Conservation (phyloP, 2,888 invertebrate genomes). For the Aleiodes alternator region DNA sequence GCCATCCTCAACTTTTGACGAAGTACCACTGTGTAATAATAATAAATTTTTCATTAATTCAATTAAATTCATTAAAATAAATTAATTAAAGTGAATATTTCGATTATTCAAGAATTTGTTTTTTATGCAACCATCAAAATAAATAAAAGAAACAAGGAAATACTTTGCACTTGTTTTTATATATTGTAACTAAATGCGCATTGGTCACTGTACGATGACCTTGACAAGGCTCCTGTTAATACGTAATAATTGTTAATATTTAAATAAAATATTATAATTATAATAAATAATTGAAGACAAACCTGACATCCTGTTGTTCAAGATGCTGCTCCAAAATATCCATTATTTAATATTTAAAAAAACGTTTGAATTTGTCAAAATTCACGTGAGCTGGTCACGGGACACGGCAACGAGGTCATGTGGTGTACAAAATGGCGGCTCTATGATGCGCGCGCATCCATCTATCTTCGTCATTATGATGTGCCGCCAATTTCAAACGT, state of each 20-base stretch:
- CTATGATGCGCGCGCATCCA: constrained; percentile 57
- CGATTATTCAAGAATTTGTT: too few species aligned
- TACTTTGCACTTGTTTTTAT: constrained; percentile 7
- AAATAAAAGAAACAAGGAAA: constrained; percentile 26
- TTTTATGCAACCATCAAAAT: background rate
- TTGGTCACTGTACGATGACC: constrained; percentile 69
- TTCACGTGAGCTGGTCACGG: constrained; percentile 76
- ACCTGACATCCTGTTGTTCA: constrained; percentile 73
- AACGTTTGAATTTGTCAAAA: constrained; percentile 74
- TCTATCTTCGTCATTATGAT: background rate
- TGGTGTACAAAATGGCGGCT: constrained; percentile 73
- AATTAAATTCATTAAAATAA: constrained; percentile 13
- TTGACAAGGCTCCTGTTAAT: constrained; percentile 66
- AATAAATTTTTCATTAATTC: background rate
- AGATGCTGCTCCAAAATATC: constrained; percentile 74
- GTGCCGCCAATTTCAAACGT: too few species aligned
- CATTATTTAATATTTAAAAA: constrained; percentile 67
- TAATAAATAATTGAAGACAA: constrained; percentile 51
- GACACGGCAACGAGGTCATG: constrained; percentile 76
- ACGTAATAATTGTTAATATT: constrained; percentile 43
- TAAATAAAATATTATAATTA: constrained; percentile 1
- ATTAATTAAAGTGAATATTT: constrained; percentile 5
- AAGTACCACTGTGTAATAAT: constrained; percentile 53
- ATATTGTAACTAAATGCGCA: constrained; percentile 45
- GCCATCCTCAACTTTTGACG: constrained; percentile 67